Conservation (phyloP, 2,797 vertebrate genomes). For the Alauda arvensis region DNA sequence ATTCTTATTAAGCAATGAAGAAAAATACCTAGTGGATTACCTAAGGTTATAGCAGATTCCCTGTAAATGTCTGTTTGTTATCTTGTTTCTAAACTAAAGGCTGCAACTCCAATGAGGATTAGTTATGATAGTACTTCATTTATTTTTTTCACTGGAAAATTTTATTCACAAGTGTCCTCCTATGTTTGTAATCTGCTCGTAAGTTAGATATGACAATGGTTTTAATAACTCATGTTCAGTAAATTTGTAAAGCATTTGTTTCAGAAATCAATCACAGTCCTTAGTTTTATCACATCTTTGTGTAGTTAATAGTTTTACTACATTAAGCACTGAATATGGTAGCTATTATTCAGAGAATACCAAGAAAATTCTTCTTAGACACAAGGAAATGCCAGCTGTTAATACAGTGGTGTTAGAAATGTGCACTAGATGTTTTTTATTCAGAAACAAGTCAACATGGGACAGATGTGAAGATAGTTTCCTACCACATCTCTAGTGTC, state of each 20-base stretch:
- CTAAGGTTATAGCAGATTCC: background rate
- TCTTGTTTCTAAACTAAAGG: background rate
- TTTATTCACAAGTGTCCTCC: background rate
- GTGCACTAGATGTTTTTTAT: background rate
- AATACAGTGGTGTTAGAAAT: background rate
- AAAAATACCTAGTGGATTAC: background rate
- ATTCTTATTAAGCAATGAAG: background rate
- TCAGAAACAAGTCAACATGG: background rate
- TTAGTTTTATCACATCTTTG: background rate
- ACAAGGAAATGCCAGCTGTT: background rate
- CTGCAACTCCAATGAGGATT: background rate
- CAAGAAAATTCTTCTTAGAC: background rate
- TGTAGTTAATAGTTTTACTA: background rate
- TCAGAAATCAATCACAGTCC: background rate
- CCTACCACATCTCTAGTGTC: background rate
- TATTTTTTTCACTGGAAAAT: background rate
- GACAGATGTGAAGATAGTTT: background rate
- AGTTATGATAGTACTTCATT: background rate
- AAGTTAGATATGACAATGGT: background rate
- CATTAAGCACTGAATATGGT: background rate
- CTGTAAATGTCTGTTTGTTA: background rate
- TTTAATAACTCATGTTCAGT: background rate
- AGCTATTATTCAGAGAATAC: background rate
- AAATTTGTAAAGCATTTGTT: background rate
- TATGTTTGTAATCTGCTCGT: background rate